Percentiles rank a stretch among this genome's conserved stretches.
Evolutionary conservation across 2,113 vertebrate species (phyloP).

Genomic region (Lutjanus erythropterus): DNA sequence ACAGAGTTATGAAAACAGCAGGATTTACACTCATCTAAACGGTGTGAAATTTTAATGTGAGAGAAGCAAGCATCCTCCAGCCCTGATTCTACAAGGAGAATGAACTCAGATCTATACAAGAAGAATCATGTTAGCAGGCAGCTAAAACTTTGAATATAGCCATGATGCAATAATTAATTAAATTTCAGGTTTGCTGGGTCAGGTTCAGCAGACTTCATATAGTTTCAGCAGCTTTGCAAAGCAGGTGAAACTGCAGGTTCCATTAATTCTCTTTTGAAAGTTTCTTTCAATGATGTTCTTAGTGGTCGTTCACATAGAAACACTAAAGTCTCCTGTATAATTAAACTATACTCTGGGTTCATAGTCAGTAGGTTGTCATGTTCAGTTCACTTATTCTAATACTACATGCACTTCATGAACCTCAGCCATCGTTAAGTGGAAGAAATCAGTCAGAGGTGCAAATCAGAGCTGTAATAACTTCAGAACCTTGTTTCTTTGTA

Average conservation of each 20-base stretch:
- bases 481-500: no score
- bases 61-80: background rate
- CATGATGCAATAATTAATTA: slow-evolving; percentile 24
- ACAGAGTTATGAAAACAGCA: background rate
- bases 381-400: background rate
- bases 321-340: background rate
- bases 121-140: slow-evolving; percentile 25
- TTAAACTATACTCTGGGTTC: no score
- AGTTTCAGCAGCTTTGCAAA: background rate
- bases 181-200: background rate
- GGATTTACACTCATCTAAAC: background rate
- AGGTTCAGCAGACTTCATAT: background rate
- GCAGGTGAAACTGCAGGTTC: background rate
- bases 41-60: background rate
- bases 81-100: background rate
- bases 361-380: background rate
- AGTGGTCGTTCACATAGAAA: background rate
- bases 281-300: background rate
- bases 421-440: background rate
- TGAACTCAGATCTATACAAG: background rate
- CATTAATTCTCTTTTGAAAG: no score
- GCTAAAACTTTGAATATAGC: background rate
- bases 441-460: no score
- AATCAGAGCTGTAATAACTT: no score
- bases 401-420: no score